These are phyloP conservation scores for Mactromeris polynyma DNA, from an alignment of 2,888 invertebrate species.

Conservation along the genomic window DNA sequence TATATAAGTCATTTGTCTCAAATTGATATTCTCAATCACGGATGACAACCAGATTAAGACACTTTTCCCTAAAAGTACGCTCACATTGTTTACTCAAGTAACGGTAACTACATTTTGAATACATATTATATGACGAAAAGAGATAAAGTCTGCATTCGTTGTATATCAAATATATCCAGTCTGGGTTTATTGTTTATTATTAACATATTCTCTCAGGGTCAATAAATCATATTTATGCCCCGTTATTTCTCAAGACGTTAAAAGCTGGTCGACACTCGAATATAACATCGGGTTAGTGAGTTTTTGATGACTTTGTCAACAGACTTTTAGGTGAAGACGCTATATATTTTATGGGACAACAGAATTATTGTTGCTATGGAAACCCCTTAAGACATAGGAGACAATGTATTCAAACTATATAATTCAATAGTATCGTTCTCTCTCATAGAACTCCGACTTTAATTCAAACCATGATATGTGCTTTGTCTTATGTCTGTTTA, in stretches of 20 bases:
- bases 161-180: not conserved
- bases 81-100: not conserved
- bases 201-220: conserved; percentile 5
- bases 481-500: too few species aligned
- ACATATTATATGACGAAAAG: conserved; percentile 10
- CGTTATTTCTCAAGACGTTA: conserved; percentile 1
- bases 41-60: not conserved
- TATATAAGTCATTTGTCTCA: not conserved
- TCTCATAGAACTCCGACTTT: not conserved
- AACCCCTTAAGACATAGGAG: not conserved
- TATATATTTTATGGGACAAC: not conserved
- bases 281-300: not conserved
- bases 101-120: conserved; percentile 11
- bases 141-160: not conserved
- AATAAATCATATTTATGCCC: conserved; percentile 19
- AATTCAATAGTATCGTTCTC: not conserved
- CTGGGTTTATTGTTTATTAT: conserved; percentile 3
- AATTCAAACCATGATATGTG: too few species aligned
- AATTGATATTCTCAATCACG: not conserved
- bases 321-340: not conserved
- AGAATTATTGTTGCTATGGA: not conserved
- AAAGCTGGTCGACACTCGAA: conserved; percentile 11
- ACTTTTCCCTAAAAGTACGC: conserved; percentile 1
- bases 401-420: not conserved
- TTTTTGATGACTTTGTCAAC: conserved; percentile 6